Evolutionary conservation across 2,888 invertebrate genomes (phyloP).

Genomic region (Amblyteles armatorius): DNA sequence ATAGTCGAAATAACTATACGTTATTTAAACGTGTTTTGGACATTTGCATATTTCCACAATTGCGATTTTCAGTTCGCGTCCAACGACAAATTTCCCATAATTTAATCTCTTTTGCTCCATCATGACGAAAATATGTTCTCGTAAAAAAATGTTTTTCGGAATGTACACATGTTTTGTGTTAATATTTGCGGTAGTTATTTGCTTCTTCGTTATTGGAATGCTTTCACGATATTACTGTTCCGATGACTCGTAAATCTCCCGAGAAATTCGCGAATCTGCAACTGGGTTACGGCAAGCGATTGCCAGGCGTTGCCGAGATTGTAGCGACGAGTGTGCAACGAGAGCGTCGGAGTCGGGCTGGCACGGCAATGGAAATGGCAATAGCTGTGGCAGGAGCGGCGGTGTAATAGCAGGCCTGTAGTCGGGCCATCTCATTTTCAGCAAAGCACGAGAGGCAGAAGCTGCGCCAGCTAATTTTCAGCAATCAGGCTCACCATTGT

Average conservation of each 20-base stretch:
- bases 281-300: slow-evolving; percentile 24
- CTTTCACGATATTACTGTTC: not conserved
- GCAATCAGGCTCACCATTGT: slow-evolving; percentile 70
- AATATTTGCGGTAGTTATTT: not conserved
- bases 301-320: slow-evolving; percentile 17
- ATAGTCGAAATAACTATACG: too few species aligned
- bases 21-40: not conserved
- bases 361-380: slow-evolving; percentile 34
- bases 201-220: not conserved
- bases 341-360: slow-evolving; percentile 4
- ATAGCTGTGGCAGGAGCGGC: slow-evolving; percentile 2
- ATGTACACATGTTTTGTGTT: not conserved
- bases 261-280: slow-evolving; percentile 12
- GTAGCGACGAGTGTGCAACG: slow-evolving; percentile 18
- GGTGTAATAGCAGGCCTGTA: not conserved
- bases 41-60: not conserved
- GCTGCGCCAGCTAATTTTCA: slow-evolving; percentile 66
- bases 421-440: slow-evolving; percentile 57
- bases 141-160: too few species aligned
- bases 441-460: slow-evolving; percentile 47
- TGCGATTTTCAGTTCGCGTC: too few species aligned
- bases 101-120: too few species aligned
- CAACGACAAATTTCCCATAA: too few species aligned
- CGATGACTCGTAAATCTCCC: not conserved
- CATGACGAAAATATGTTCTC: too few species aligned